Base-by-base conservation (phyloP, 2,888 invertebrate genomes). In the Leptodirus hochenwartii region DNA sequence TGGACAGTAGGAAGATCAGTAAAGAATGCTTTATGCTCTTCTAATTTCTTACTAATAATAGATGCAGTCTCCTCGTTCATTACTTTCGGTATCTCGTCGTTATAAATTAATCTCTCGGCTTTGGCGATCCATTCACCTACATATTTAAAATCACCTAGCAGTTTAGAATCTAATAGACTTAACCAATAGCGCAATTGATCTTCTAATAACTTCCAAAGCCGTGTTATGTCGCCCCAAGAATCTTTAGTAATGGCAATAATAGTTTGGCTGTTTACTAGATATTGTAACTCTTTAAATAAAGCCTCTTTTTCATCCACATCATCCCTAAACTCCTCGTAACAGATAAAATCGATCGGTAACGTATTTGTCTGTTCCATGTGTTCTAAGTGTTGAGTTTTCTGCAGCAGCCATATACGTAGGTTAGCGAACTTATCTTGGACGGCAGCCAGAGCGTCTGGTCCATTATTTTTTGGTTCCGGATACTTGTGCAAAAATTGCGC, bases 401-500 rank as follows among this genome's bases (percentile, higher is more conserved):
- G 75, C 43, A 69, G 62, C 37, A 91, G 59, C 85, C 90, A 93
- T 44, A 69, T 66, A 47, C 80, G 63, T 37, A 93, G 62, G 41
- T 72, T 70, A 47, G 76, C 72, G 58, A 81, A 79, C 54, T 85
- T 79, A 45, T 73, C 69, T 51, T 87, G 82, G 34, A 81, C 66
- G 40, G 77, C 71, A 40, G 76, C 73, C 41, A 79, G 71, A 34
- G 76, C 73, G 48, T 75, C 75, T 12, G 69, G 66, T 37, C 70
- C 71, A 35, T 71, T 69, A 40, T 72, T 73, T 58, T 74, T 79
- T 29, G 84, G 81, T 61, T 85, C 84, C 26, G 84, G 84, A 59
- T 84, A 85, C 60, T 90, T 88, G 55, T 93, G 90, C 49, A 95
- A 64, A 59, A 95, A 95, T 62, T 95, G 93, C 22, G 95, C 91